These are phyloP conservation scores for Anarhynchus alexandrinus DNA, from an alignment of 2,113 vertebrate species.

Conservation along the genomic window DNA sequence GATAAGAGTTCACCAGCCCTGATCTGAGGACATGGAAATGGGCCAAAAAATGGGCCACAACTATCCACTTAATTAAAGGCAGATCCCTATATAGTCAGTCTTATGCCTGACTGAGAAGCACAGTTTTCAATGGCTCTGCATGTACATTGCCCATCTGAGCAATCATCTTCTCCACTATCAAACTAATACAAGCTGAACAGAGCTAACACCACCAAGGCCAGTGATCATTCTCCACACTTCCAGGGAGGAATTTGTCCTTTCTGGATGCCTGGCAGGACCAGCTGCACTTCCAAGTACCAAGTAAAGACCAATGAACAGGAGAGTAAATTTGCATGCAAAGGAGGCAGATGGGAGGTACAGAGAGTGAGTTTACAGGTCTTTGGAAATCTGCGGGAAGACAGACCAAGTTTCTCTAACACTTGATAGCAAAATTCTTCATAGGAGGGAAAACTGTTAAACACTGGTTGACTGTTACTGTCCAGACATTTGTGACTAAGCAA, in stretches of 20 bases:
- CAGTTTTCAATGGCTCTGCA: background rate
- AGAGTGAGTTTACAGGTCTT: background rate
- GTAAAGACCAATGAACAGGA: background rate
- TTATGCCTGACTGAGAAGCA: rapidly evolving
- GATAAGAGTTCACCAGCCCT: background rate
- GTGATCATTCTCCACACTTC: background rate
- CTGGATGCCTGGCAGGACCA: background rate
- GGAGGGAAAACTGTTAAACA: background rate
- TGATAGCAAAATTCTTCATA: background rate
- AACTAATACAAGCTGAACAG: background rate
- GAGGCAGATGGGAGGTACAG: background rate
- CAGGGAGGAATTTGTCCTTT: background rate
- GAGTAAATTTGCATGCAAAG: background rate
- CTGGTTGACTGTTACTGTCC: background rate
- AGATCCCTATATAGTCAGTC: background rate
- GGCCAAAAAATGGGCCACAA: background rate
- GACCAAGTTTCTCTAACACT: background rate
- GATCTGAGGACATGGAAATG: background rate
- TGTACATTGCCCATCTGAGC: background rate
- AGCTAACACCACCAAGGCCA: rapidly evolving
- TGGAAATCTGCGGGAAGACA: background rate
- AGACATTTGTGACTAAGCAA: background rate
- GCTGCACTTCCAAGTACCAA: background rate
- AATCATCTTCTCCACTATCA: background rate
- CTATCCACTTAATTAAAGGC: background rate